A percentile compares a stretch with the other conserved stretches of the same genome.
Conservation (phyloP, 2,888 invertebrate genomes). For the Drosophila eohydei region DNA sequence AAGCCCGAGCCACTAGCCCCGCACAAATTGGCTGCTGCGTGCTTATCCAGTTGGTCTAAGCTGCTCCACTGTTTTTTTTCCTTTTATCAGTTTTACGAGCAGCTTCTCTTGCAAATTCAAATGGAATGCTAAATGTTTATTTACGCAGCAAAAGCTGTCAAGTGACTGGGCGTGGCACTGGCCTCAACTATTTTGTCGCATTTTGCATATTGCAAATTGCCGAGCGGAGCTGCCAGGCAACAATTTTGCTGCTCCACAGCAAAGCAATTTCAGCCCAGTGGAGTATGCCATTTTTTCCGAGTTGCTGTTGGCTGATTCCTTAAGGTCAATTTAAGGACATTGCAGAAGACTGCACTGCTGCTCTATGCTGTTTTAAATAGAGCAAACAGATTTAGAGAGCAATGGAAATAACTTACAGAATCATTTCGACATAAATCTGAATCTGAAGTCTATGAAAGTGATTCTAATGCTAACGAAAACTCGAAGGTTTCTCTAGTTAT, state of each 20-base stretch:
- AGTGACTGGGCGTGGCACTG: constrained; percentile 57
- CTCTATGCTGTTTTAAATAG: constrained; percentile 21
- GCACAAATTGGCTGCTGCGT: constrained; percentile 63
- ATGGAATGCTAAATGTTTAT: constrained; percentile 79
- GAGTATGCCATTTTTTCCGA: constrained; percentile 29
- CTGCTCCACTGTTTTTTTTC: neutral
- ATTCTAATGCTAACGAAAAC: neutral
- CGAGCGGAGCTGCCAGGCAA: constrained; percentile 42
- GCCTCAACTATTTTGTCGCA: constrained; percentile 69
- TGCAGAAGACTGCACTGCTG: constrained; percentile 35
- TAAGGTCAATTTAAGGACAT: constrained; percentile 57
- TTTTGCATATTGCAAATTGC: constrained; percentile 74
- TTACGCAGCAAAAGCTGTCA: constrained; percentile 58
- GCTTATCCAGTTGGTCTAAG: constrained; percentile 46
- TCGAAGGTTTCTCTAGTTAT: too few relatives aligned
- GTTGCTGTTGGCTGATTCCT: constrained; percentile 37
- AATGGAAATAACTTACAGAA: neutral
- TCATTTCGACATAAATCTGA: neutral
- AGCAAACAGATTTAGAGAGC: too few relatives aligned
- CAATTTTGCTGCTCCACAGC: constrained; percentile 29
- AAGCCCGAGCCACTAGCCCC: constrained; percentile 23
- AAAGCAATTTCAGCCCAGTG: constrained; percentile 58
- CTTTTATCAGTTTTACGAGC: constrained; percentile 6
- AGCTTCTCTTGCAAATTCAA: constrained; percentile 60
- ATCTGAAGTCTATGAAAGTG: neutral